Evolutionary conservation across 2,797 vertebrate genomes (phyloP).

Genomic region (Crenichthys baileyi): DNA sequence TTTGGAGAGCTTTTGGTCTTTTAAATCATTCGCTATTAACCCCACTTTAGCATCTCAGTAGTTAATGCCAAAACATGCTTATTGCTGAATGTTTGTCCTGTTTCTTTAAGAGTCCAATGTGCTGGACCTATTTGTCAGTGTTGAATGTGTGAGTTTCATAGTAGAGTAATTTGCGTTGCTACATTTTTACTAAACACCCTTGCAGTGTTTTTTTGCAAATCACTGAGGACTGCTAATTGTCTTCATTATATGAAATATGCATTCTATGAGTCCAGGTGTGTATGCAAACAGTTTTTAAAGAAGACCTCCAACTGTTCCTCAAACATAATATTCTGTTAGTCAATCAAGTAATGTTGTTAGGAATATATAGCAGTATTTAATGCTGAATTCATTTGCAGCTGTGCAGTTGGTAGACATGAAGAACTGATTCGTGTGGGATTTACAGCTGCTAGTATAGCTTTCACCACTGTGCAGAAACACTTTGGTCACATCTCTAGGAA

Average conservation of each 20-base stretch:
- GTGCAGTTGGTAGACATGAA: slow-evolving; percentile 10
- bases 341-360: slow-evolving; percentile 3
- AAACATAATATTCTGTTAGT: slow-evolving; percentile 4
- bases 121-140: slow-evolving; percentile 24
- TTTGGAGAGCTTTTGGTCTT: neutral
- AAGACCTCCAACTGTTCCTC: slow-evolving; percentile 1
- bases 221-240: slow-evolving; percentile 33
- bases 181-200: slow-evolving; percentile 19
- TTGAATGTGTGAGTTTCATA: slow-evolving; percentile 40
- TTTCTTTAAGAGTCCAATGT: slow-evolving; percentile 23
- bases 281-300: slow-evolving; percentile 9
- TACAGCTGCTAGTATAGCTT: slow-evolving; percentile 35
- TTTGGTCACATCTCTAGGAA: slow-evolving; percentile 6
- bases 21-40: neutral
- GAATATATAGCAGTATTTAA: neutral
- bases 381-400: slow-evolving; percentile 9
- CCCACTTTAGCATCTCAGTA: slow-evolving; percentile 1
- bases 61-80: slow-evolving; percentile 23
- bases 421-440: slow-evolving; percentile 29
- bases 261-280: slow-evolving; percentile 13
- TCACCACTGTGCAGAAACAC: slow-evolving; percentile 17
- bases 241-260: slow-evolving; percentile 40
- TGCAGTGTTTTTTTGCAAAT: slow-evolving; percentile 16
- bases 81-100: slow-evolving; percentile 6
- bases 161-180: slow-evolving; percentile 28